Base-by-base conservation (phyloP, 2,888 invertebrate species). In the Tetranychus truncatus region DNA sequence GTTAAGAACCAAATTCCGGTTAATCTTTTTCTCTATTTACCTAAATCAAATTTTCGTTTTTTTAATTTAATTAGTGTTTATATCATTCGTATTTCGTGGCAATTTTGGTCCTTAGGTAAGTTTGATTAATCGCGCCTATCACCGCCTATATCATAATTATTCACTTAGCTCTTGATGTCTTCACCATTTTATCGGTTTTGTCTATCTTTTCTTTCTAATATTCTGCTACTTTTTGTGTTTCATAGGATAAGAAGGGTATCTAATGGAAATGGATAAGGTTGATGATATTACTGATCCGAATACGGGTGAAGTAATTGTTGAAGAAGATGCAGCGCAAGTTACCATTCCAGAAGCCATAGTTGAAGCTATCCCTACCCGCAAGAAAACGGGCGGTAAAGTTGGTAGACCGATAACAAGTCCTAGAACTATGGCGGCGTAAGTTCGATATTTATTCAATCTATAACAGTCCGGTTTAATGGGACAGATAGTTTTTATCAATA, bases 331-430 rank as follows among this genome's bases (percentile, higher is more conserved):
- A 15, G 55, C 55, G 55, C 55, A 55, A 15, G 55, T 55, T 55
- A 55, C 55, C 15, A 15, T 55, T 15, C 55, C 55, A 55, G 15
- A 9, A 55, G 11, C 55, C 11, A 55, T 55, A 55, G 55, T 55
- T 9, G 55, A 55, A 55, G 15, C 55, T 9, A 55, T 55, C 55
- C 55, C 55, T 15, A 55, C 55, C 55, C 55, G 55, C 55, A 55
- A 15, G n/a, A 69, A 69, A 21, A 24, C 69, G 69, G 69, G 15
- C 69, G 21, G 69, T 34, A 69, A 69, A 69, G 76, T 76, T n/a
- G 76, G 76, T 1, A 72, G 76, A 45, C 76, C 76, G 18, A 71
- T 76, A 15, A 76, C 76, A 9, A 75, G 74, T 44, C 45, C 66
- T 18, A 67, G 74, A 18, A 76, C 76, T 9, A 66, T 76, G n/a